Evolutionary conservation across 2,113 vertebrate genomes (phyloP), one percentile per base, ranked within the genome.

Genomic region (Burhinus bistriatus): DNA sequence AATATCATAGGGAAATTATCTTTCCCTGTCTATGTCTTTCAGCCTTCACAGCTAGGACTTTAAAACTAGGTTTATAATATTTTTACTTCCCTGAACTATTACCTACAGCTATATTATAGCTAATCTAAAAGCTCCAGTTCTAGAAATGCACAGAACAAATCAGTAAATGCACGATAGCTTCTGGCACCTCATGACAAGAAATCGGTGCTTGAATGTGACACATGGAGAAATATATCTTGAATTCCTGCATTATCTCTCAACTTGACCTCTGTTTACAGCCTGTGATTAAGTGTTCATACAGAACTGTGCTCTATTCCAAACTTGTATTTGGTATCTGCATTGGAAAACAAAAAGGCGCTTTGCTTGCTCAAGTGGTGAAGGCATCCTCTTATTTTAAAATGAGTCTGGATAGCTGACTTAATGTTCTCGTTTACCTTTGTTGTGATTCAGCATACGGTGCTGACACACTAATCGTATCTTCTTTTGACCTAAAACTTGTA

Each of bases 1-100:
- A 98, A 95, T 97, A 97, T 98, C 94, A 96, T 76, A 93, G 29
- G 90, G 87, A 98, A 98, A 98, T 97, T 97, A 96, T 91, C 96
- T 96, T 98, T 96, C 79, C 34, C 70, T 93, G 95, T 95, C 97
- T 97, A 44, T 90, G 85, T 98, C 91, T 97, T 97, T 97, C 93
- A 98, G 93, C 89, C 89, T 97, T 90, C 89, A 90, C 70, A 89
- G 75, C 87, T 91, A 96, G 85, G 17, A 72, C 51, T 87, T 94
- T 77, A 79, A 83, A 86, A 80, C 55, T 71, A 93, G 65, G 4
- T 42, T 90, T 87, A 89, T 65, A 89, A 66, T 91, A 77, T 72
- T 95, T 95, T 95, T 84, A 76, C 40, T 92, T 79, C 40, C 71
- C 52, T 57, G 57, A 86, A 87, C 64, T 91, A 45, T 75, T 92